phyloP scores from a whole-genome alignment of 53 echinoderm and acorn worm genomes.

The Pentamera pediparva region DNA sequence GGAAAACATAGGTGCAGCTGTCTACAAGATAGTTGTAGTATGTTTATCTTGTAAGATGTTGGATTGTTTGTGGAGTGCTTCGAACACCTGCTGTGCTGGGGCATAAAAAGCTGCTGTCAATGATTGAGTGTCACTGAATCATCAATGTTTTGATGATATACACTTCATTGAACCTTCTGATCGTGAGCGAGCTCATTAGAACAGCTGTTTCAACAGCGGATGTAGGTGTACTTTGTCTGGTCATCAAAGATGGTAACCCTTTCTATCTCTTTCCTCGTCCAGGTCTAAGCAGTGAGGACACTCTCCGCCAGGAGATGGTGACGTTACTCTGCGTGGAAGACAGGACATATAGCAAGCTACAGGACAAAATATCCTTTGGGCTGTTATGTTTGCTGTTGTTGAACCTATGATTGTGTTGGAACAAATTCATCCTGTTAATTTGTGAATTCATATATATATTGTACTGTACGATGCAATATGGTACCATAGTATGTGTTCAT shows the following conservation, averaged over 20 bases:
- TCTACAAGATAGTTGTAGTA: no score
- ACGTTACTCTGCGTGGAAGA: slow-evolving; percentile 80
- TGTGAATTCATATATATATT: not conserved
- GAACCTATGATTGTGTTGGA: not conserved
- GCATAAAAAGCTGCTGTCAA: no score
- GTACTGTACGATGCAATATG: no score
- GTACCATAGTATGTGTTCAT: no score
- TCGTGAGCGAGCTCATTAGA: not conserved
- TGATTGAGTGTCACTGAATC: no score
- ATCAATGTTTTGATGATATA: no score
- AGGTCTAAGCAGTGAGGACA: slow-evolving; percentile 68
- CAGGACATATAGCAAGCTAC: slow-evolving; percentile 77
- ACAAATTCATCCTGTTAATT: not conserved
- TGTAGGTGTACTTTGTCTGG: not conserved
- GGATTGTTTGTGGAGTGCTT: no score
- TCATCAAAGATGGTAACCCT: not conserved
- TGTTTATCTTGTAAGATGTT: no score
- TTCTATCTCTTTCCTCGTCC: slow-evolving; percentile 14
- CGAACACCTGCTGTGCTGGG: no score
- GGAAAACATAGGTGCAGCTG: no score
- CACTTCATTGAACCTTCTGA: no score
- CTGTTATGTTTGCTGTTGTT: no score
- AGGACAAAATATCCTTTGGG: slow-evolving; percentile 90
- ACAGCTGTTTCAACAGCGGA: not conserved
- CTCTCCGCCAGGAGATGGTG: slow-evolving; percentile 73